Evolutionary conservation across 2,797 vertebrate genomes (phyloP), one percentile per base, ranked within the genome.

Genomic region (Liparis tanakae): DNA sequence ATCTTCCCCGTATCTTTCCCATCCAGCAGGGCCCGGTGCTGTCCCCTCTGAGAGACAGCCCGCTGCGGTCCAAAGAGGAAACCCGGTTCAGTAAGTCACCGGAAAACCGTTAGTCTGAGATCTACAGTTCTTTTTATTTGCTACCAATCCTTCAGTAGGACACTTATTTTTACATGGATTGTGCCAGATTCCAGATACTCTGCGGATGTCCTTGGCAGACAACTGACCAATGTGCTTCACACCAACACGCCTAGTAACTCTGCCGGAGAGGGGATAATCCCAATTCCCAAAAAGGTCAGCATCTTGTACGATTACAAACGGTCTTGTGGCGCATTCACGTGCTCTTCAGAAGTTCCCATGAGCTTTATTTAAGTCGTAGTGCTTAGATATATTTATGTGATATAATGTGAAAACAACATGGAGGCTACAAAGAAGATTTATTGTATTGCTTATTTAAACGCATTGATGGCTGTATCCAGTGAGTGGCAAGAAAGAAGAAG

Each of bases 31-130:
- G 59, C 43, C 80, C 86, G 10, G 39, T 91, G 76, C 73, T 94
- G 71, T 92, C 92, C 37, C 93, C 93, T 65, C 84, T 94, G 59
- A 83, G 50, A n/a, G 82, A 85, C 15, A 92, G 89, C 68, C 94
- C 91, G 2, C 20, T 81, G 41, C 72, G 55, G 12, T 53, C 51
- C 46, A 78, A 76, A 78, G 85, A 86, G 9, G 83, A 90, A 20
- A 78, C 72, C 0, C 53, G 7, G 37, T 70, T 66, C 64, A 72
- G 87, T 86, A 83, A 87, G 82, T 87, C 51, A 10, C 62, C 43
- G 30, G n/a, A 55, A 50, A 70, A 78, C 53, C n/a, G 34, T 39
- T 48, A 14, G 14, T 74, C 58, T 72, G 13, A 78, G 54, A 46
- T 57, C 13, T 30, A 37, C 4, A 2, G 1, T 69, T 63, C 54